Percentiles rank a stretch among this genome's conserved stretches.
These are phyloP conservation scores for Drosophila kohkoa DNA, from an alignment of 1,140 invertebrate genomes.

Conservation along the genomic window DNA sequence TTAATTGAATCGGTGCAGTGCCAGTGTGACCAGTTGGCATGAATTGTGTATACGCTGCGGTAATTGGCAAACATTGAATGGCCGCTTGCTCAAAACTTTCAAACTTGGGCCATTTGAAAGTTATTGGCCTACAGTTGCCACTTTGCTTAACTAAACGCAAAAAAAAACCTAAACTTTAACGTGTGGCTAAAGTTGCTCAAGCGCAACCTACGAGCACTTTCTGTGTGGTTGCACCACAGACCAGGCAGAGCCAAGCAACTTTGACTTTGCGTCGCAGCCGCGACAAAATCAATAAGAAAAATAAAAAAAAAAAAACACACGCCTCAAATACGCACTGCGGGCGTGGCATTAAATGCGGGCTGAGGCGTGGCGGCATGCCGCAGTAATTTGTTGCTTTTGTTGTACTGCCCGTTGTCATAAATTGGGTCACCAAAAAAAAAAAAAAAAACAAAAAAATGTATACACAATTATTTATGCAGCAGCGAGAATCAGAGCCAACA, in stretches of 20 bases:
- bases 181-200: constrained; percentile 49
- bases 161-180: constrained; percentile 44
- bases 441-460: constrained; percentile 1
- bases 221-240: constrained; percentile 21
- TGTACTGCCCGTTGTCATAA: constrained; percentile 38
- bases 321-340: constrained; percentile 39
- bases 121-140: constrained; percentile 67
- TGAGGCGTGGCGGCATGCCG: constrained; percentile 40
- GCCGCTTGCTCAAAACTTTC: constrained; percentile 64
- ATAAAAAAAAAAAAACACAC: constrained; percentile 17
- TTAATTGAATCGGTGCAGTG: constrained; percentile 66
- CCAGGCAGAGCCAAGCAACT: neutral
- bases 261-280: constrained; percentile 23
- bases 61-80: constrained; percentile 75
- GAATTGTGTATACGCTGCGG: neutral
- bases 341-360: constrained; percentile 9
- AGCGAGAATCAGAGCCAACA: constrained; percentile 23
- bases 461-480: constrained; percentile 72
- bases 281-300: constrained; percentile 75
- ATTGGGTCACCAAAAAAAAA: constrained; percentile 70
- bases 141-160: constrained; percentile 42
- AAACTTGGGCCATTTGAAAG: constrained; percentile 77
- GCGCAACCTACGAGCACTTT: constrained; percentile 16
- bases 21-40: neutral
- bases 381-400: constrained; percentile 68